A percentile compares a stretch with the other conserved stretches of the same genome.
Conservation (phyloP, 2,797 vertebrate genomes). For the Carcharodon carcharias region DNA sequence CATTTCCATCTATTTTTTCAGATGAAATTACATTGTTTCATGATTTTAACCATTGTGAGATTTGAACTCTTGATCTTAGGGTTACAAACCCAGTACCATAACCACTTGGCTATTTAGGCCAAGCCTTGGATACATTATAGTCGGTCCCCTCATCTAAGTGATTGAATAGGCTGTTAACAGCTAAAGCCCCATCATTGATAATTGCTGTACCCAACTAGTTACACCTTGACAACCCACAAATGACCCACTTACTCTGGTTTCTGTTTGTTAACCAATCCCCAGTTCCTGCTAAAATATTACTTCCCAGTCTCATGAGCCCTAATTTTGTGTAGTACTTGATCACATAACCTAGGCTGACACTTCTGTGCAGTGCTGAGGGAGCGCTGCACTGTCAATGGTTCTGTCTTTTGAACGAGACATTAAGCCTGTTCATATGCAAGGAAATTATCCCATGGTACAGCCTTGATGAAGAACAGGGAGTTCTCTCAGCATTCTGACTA, state of each 20-base stretch:
- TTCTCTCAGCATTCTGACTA: not conserved
- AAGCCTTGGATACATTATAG: not conserved
- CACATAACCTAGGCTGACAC: not conserved
- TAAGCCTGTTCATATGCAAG: not conserved
- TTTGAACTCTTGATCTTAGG: no score
- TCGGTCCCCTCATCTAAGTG: not conserved
- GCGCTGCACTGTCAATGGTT: not conserved
- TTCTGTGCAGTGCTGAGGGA: not conserved
- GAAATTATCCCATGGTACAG: not conserved
- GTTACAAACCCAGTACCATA: no score
- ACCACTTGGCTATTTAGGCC: no score
- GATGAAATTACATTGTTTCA: no score
- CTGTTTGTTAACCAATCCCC: not conserved
- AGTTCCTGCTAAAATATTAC: not conserved
- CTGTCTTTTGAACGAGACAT: not conserved
- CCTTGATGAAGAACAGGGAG: not conserved
- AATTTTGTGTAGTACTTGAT: not conserved
- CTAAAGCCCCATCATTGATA: not conserved
- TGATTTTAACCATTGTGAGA: no score
- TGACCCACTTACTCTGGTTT: not conserved
- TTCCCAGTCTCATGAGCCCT: not conserved
- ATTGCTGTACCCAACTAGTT: not conserved
- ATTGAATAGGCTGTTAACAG: not conserved
- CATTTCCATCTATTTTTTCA: no score
- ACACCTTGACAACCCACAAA: not conserved